Percentiles rank a stretch among this genome's conserved stretches.
These are phyloP conservation scores for Lutjanus erythropterus DNA, from an alignment of 2,113 vertebrate genomes.

Conservation along the genomic window DNA sequence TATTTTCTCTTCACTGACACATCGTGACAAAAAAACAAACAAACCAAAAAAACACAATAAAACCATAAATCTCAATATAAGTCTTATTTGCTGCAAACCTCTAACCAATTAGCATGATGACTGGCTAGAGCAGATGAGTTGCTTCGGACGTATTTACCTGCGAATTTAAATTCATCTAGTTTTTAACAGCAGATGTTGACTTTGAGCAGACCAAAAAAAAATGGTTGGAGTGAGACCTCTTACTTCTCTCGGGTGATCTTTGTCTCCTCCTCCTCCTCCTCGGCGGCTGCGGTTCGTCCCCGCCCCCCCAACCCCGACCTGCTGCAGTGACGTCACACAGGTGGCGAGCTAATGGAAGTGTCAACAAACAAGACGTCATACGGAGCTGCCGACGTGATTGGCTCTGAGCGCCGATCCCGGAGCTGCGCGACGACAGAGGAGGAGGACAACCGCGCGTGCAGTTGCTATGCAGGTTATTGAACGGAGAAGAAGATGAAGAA, in stretches of 20 bases:
- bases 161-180: no score
- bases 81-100: no score
- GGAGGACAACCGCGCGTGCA: constrained; percentile 9
- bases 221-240: constrained; percentile 38
- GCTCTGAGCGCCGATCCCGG: constrained; percentile 42
- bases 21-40: no score
- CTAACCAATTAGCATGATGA: not conserved
- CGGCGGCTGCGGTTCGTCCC: not conserved
- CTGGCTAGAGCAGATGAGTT: not conserved
- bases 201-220: not conserved
- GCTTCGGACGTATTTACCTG: not conserved
- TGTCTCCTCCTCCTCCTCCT: not conserved
- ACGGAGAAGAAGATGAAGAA: not conserved
- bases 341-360: constrained; percentile 67
- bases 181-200: not conserved
- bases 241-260: accelerated
- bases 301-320: not conserved
- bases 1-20: no score
- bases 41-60: no score
- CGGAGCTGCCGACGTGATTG: constrained; percentile 64
- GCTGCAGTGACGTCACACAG: constrained; percentile 68
- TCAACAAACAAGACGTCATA: constrained; percentile 80
- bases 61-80: no score
- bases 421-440: not conserved
- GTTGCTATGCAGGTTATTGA: constrained; percentile 80